A percentile compares a stretch with the other conserved stretches of the same genome.
These are phyloP conservation scores for Proterorhinus semilunaris DNA, from an alignment of 2,113 vertebrate genomes.

Conservation along the genomic window DNA sequence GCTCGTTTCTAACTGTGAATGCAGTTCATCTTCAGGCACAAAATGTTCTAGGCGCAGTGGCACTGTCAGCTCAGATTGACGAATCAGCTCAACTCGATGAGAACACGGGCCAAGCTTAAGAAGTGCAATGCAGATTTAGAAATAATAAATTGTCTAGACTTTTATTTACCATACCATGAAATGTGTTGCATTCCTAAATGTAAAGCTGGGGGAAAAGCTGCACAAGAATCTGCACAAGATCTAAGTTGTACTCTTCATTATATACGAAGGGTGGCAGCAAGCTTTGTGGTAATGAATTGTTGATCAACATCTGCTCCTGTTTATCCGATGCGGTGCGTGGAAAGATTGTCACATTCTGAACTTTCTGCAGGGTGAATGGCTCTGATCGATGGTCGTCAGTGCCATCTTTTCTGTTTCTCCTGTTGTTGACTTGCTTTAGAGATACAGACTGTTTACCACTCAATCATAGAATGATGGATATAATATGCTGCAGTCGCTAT, in stretches of 20 bases:
- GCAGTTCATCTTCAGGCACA: no score
- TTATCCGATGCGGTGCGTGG: background rate
- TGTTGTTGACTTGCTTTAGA: background rate
- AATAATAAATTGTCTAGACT: no score
- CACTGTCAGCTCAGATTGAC: no score
- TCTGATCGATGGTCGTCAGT: background rate
- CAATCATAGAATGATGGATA: background rate
- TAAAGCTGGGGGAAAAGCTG: no score
- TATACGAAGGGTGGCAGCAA: background rate
- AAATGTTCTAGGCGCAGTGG: no score
- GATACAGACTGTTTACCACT: background rate
- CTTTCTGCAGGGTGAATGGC: background rate
- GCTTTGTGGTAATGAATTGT: background rate
- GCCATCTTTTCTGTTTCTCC: background rate
- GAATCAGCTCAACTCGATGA: no score
- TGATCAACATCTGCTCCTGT: conserved; percentile 39
- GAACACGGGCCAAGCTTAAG: no score
- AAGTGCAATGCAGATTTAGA: no score
- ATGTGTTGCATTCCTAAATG: no score
- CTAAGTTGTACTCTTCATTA: background rate
- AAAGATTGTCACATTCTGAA: background rate
- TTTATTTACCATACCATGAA: no score
- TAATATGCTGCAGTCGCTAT: background rate
- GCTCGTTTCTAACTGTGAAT: no score
- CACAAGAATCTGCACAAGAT: no score